A percentile compares a stretch with the other conserved stretches of the same genome.
Conservation (phyloP, 2,888 invertebrate species). For the Aspidiotus rigidus region DNA sequence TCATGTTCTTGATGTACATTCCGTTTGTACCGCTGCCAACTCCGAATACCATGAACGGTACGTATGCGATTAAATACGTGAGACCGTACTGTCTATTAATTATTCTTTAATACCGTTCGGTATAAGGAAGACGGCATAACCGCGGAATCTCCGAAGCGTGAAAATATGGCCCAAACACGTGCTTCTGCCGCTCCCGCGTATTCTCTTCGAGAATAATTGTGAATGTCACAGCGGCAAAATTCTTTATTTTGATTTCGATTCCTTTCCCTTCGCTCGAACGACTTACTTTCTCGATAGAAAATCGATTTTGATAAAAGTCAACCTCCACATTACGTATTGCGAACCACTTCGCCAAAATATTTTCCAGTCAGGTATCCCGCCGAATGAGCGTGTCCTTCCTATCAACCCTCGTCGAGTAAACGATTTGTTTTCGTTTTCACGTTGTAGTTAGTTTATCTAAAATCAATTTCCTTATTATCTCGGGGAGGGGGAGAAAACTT, state of each 20-base stretch:
- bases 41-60: conserved; percentile 55
- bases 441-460: conserved; percentile 18
- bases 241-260: too few species aligned
- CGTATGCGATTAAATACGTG: conserved; percentile 6
- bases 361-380: not conserved
- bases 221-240: too few species aligned
- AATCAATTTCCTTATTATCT: conserved; percentile 32
- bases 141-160: too few species aligned
- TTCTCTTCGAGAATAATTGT: too few species aligned
- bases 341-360: not conserved
- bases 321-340: not conserved
- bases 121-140: too few species aligned
- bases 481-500: not conserved
- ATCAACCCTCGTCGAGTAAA: conserved; percentile 12
- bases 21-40: conserved; percentile 69
- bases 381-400: not conserved
- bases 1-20: conserved; percentile 64
- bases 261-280: too few species aligned
- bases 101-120: not conserved
- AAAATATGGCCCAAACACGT: too few species aligned
- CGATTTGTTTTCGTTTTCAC: conserved; percentile 26
- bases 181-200: too few species aligned
- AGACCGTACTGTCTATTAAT: not conserved
- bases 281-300: not conserved
- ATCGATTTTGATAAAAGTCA: conserved; percentile 1